Conservation (phyloP, 2,888 invertebrate species). For the Pristionchus mayeri region DNA sequence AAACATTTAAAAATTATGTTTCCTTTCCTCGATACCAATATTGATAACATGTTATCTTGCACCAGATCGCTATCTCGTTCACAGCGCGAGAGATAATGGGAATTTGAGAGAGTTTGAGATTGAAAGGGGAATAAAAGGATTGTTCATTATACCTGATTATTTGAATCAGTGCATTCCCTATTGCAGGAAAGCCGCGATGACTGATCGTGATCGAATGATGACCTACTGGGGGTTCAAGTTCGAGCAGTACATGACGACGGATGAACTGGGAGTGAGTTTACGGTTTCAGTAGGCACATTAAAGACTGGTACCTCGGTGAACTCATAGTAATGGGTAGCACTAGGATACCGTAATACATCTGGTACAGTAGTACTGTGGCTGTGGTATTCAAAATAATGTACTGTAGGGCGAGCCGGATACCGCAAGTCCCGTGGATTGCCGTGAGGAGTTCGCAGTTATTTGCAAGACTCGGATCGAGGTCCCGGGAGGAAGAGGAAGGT, state of each 20-base stretch:
- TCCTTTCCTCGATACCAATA: too few relatives aligned
- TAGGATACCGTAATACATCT: too few relatives aligned
- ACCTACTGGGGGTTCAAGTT: constrained; percentile 69
- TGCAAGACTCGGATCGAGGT: neutral
- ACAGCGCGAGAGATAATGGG: too few relatives aligned
- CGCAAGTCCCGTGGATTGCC: neutral
- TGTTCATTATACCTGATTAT: neutral
- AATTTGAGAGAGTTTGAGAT: too few relatives aligned
- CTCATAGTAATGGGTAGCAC: too few relatives aligned
- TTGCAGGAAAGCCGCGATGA: constrained; percentile 54
- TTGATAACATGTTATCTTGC: too few relatives aligned
- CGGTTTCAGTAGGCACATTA: too few relatives aligned
- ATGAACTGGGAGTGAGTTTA: constrained; percentile 50
- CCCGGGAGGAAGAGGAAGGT: constrained; percentile 6
- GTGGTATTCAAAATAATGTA: neutral
- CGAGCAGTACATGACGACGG: constrained; percentile 65
- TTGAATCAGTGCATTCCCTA: too few relatives aligned
- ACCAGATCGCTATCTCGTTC: too few relatives aligned
- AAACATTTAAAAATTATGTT: neutral
- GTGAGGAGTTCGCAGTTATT: constrained; percentile 42
- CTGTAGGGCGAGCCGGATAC: constrained; percentile 36
- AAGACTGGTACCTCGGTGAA: too few relatives aligned
- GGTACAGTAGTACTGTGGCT: too few relatives aligned
- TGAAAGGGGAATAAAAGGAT: neutral
- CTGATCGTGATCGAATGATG: constrained; percentile 58